These are phyloP conservation scores for Parazoanthus darwini DNA, from an alignment of 92 coral and sea anemone genomes.

Conservation along the genomic window DNA sequence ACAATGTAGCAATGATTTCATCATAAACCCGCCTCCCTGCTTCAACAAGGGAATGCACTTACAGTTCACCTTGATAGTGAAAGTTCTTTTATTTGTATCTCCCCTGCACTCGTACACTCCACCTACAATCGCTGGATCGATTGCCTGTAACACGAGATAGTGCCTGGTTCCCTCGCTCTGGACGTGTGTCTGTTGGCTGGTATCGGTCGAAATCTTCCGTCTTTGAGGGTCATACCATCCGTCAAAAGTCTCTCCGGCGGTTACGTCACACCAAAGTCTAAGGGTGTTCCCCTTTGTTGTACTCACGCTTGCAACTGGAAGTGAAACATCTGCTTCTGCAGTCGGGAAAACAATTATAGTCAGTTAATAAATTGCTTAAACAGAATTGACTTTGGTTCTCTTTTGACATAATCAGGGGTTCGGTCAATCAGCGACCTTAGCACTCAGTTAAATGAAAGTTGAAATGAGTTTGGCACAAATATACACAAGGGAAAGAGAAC, in stretches of 20 bases:
- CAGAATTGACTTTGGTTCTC: not conserved
- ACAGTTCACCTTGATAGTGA: not conserved
- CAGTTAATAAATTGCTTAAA: too few species aligned
- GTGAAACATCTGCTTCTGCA: not conserved
- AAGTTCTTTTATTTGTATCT: not conserved
- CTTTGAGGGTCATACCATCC: slow-evolving; percentile 26
- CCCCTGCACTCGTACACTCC: slow-evolving; percentile 29
- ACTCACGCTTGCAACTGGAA: not conserved
- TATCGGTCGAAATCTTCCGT: not conserved
- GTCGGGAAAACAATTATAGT: not conserved
- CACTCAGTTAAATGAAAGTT: too few species aligned
- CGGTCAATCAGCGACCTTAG: too few species aligned
- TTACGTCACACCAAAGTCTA: slow-evolving; percentile 20
- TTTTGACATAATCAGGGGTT: too few species aligned
- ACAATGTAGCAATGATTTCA: too few species aligned
- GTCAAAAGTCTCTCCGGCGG: slow-evolving; percentile 12
- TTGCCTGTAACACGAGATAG: not conserved
- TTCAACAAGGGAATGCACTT: not conserved
- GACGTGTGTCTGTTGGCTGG: not conserved
- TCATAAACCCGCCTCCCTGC: not conserved
- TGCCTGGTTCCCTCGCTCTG: slow-evolving; percentile 2
- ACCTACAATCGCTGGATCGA: not conserved
- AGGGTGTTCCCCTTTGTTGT: not conserved
- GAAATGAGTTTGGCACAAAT: too few species aligned
- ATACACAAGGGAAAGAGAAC: too few species aligned